These are phyloP conservation scores for Brachionus paranguensis DNA, from an alignment of 1,140 invertebrate species.

Conservation along the genomic window DNA sequence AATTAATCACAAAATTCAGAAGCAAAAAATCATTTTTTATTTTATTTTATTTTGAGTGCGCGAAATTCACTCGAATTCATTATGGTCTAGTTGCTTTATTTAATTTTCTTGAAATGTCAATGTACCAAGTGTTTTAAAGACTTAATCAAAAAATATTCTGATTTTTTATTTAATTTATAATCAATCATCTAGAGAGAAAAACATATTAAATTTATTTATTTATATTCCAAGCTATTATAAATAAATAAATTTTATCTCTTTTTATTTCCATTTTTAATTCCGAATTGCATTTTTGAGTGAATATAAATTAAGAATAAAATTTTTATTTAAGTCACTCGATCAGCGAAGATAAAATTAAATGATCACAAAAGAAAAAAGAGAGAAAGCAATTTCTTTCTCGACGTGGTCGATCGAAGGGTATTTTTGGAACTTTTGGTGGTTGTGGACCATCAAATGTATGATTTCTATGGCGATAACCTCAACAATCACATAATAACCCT, in stretches of 20 bases:
- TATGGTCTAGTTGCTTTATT: not conserved
- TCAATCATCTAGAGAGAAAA: slow-evolving; percentile 28
- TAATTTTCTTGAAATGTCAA: slow-evolving; percentile 19
- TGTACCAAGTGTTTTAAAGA: not conserved
- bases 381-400: not conserved
- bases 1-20: slow-evolving; percentile 6
- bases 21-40: not conserved
- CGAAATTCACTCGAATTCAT: not conserved
- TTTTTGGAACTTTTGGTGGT: slow-evolving; percentile 82
- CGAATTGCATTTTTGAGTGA: not conserved
- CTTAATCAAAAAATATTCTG: not conserved
- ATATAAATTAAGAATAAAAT: not conserved
- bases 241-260: slow-evolving; percentile 18
- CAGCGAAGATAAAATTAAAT: not conserved
- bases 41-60: not conserved
- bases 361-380: not conserved
- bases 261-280: not conserved
- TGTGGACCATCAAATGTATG: slow-evolving; percentile 77
- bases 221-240: not conserved
- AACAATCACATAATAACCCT: slow-evolving; percentile 75
- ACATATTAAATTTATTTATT: slow-evolving; percentile 21
- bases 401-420: slow-evolving; percentile 62
- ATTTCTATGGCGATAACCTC: slow-evolving; percentile 51
- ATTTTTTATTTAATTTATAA: slow-evolving; percentile 38
- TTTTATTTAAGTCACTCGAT: not conserved